Conservation (phyloP, 2,113 vertebrate genomes). For the Oryzias curvinotus region DNA sequence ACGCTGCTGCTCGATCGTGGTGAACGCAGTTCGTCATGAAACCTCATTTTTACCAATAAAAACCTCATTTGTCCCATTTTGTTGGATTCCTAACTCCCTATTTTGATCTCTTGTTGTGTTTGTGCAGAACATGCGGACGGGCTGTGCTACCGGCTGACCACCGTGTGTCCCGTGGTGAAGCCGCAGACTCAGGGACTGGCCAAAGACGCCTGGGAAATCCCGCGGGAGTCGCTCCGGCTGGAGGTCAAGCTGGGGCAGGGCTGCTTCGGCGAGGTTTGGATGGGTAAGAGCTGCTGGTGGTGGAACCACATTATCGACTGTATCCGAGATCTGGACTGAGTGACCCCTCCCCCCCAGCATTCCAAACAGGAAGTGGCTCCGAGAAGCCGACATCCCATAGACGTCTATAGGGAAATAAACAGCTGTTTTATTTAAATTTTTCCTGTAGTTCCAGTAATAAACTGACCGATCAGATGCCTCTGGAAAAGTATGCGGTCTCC, state of each 20-base stretch:
- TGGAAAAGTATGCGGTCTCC: too few relatives aligned
- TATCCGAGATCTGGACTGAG: too few relatives aligned
- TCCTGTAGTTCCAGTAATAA: too few relatives aligned
- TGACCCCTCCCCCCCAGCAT: too few relatives aligned
- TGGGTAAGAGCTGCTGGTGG: constrained; percentile 83
- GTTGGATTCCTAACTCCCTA: background rate
- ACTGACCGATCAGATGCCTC: too few relatives aligned
- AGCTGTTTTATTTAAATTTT: too few relatives aligned
- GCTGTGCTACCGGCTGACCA: constrained; percentile 93
- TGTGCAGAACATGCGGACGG: constrained; percentile 91
- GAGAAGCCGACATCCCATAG: too few relatives aligned
- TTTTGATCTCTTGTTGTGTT: background rate
- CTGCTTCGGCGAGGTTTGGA: constrained; percentile 99
- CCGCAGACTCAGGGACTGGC: constrained; percentile 98
- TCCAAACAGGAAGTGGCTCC: too few relatives aligned
- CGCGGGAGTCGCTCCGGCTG: constrained; percentile 91
- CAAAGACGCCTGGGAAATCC: constrained; percentile 99
- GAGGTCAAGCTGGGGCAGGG: constrained; percentile 97
- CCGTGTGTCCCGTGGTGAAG: constrained; percentile 96
- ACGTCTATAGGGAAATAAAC: too few relatives aligned
- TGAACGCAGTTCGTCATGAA: too few relatives aligned
- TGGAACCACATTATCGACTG: background rate
- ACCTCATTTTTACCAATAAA: background rate
- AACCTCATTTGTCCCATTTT: background rate
- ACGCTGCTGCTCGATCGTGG: too few relatives aligned